Evolutionary conservation across 2,113 vertebrate genomes (phyloP).

Genomic region (Thryonomys swinderianus): DNA sequence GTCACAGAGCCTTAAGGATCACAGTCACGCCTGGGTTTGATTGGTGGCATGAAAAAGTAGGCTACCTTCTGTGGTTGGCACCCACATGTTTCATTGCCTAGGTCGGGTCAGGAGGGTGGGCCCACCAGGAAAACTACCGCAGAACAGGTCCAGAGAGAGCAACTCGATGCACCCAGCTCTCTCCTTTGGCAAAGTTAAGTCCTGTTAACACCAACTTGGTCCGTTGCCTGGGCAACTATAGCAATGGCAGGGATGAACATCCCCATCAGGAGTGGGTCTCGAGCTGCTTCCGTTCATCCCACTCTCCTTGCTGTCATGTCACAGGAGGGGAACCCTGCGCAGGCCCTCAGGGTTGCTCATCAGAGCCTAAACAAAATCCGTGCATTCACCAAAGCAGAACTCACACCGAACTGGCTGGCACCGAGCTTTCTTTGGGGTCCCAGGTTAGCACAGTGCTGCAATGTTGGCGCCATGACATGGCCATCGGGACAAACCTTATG

Average conservation of each 20-base stretch:
- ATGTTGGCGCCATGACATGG: accelerated
- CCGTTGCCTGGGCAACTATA: neutral
- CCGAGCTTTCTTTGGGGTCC: neutral
- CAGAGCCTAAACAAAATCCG: neutral
- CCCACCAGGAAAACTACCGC: neutral
- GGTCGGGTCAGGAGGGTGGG: neutral
- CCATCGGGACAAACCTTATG: accelerated
- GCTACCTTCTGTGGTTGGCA: no score
- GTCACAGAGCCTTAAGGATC: neutral
- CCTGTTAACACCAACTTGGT: neutral
- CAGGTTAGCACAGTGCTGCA: accelerated
- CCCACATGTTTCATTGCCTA: accelerated
- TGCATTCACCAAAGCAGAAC: neutral
- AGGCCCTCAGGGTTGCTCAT: neutral
- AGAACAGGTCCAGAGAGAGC: neutral
- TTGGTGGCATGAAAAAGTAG: neutral
- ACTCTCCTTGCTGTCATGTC: neutral
- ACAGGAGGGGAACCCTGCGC: neutral
- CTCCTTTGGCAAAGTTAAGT: neutral
- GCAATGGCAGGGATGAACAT: neutral
- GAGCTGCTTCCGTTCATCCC: no score
- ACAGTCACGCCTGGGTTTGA: neutral
- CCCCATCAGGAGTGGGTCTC: accelerated
- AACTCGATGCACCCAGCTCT: neutral
- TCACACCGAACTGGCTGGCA: neutral